Evolutionary conservation across 2,888 invertebrate genomes (phyloP).

Genomic region (Drosophila phalerata): DNA sequence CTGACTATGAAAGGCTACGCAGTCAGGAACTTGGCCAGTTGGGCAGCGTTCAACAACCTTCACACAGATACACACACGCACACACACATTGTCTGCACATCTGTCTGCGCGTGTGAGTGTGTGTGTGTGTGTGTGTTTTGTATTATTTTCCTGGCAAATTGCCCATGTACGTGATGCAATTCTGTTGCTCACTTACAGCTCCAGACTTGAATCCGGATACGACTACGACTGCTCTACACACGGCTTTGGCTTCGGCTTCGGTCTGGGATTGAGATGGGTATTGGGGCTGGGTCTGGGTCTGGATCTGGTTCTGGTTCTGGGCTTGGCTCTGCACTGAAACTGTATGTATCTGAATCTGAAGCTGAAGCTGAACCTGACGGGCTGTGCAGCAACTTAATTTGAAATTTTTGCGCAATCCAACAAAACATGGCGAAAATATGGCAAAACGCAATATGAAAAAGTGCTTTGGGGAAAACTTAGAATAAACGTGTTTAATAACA

Average conservation of each 20-base stretch:
- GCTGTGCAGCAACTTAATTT: slow-evolving; percentile 81
- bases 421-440: slow-evolving; percentile 77
- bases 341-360: too few species aligned
- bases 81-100: slow-evolving; percentile 32
- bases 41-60: slow-evolving; percentile 65
- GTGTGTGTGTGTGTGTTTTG: slow-evolving; percentile 50
- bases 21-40: slow-evolving; percentile 55
- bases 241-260: neutral
- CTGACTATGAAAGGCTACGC: slow-evolving; percentile 38
- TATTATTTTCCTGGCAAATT: slow-evolving; percentile 81
- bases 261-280: neutral
- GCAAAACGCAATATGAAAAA: slow-evolving; percentile 78
- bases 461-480: slow-evolving; percentile 78
- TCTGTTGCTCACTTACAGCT: slow-evolving; percentile 79
- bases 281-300: too few species aligned
- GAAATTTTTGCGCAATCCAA: slow-evolving; percentile 83
- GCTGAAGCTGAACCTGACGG: slow-evolving; percentile 29
- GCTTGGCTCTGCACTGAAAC: slow-evolving; percentile 11
- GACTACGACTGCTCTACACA: slow-evolving; percentile 13
- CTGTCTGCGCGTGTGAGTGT: slow-evolving; percentile 37
- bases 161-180: slow-evolving; percentile 83
- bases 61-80: slow-evolving; percentile 32
- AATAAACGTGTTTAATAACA: slow-evolving; percentile 80
- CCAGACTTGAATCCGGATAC: slow-evolving; percentile 27
- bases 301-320: slow-evolving; percentile 12